phyloP scores from a whole-genome alignment of 2,113 vertebrate species.

The Hyaena hyaena region DNA sequence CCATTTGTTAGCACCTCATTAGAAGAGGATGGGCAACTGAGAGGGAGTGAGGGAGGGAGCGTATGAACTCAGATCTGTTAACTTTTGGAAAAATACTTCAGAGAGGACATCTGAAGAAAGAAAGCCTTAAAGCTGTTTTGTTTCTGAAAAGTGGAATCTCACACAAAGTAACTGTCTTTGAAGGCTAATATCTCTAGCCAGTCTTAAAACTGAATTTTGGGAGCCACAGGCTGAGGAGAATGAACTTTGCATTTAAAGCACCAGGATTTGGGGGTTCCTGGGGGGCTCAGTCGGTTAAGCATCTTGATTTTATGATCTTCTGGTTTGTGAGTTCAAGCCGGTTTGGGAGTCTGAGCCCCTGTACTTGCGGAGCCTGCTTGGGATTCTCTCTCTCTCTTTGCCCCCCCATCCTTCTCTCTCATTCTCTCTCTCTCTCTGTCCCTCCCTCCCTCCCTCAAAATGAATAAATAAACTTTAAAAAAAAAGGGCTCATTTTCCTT shows the following conservation, averaged over 20 bases:
- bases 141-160: conserved; percentile 36
- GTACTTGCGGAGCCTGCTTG: too few relatives aligned
- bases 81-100: conserved; percentile 22
- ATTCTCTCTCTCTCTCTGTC: too few relatives aligned
- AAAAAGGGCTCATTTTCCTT: too few relatives aligned
- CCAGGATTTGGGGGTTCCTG: neutral
- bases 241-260: conserved; percentile 8
- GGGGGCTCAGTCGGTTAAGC: too few relatives aligned
- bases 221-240: neutral
- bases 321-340: too few relatives aligned
- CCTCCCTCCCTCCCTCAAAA: too few relatives aligned
- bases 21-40: neutral
- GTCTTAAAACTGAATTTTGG: conserved; percentile 28
- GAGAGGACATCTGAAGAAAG: neutral
- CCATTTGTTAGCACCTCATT: conserved; percentile 15
- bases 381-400: too few relatives aligned
- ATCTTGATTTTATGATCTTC: too few relatives aligned
- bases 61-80: neutral
- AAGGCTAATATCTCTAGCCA: conserved; percentile 12
- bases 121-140: neutral
- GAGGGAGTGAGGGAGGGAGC: neutral
- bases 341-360: too few relatives aligned
- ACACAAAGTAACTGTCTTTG: neutral
- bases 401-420: too few relatives aligned
- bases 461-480: too few relatives aligned